A percentile compares a stretch with the other conserved stretches of the same genome.
phyloP scores from a whole-genome alignment of 2,888 invertebrate genomes.

The Spodoptera exigua region DNA sequence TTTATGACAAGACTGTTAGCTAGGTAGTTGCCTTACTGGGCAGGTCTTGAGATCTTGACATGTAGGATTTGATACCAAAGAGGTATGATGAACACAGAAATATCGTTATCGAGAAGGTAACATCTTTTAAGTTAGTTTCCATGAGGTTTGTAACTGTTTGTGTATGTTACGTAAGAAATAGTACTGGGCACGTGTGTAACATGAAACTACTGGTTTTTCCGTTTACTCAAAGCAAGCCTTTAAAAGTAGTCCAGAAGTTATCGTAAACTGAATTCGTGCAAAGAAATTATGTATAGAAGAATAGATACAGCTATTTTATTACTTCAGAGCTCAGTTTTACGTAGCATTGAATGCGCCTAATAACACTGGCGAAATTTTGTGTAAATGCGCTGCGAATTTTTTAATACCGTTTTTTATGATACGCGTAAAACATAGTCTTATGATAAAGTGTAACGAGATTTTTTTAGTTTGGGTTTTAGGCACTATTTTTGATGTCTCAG shows the following conservation, averaged over 20 bases:
- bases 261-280: slow-evolving; percentile 43
- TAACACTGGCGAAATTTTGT: slow-evolving; percentile 49
- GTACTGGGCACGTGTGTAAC: not conserved
- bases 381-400: slow-evolving; percentile 35
- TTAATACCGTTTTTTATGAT: slow-evolving; percentile 43
- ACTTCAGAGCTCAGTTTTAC: slow-evolving; percentile 44
- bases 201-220: slow-evolving; percentile 19
- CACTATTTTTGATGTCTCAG: slow-evolving; percentile 40
- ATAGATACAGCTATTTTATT: slow-evolving; percentile 41
- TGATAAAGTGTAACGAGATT: slow-evolving; percentile 64
- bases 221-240: slow-evolving; percentile 9
- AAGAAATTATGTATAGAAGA: slow-evolving; percentile 24
- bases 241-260: slow-evolving; percentile 1
- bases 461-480: slow-evolving; percentile 53
- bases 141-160: no score
- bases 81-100: no score
- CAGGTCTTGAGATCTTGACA: no score
- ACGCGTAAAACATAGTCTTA: slow-evolving; percentile 61
- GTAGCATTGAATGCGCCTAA: slow-evolving; percentile 52
- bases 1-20: no score
- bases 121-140: no score
- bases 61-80: no score
- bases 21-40: no score
- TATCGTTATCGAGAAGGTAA: no score
- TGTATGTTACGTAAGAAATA: no score